phyloP scores from a whole-genome alignment of 2,113 vertebrate species.

The Gasterosteus nipponicus region DNA sequence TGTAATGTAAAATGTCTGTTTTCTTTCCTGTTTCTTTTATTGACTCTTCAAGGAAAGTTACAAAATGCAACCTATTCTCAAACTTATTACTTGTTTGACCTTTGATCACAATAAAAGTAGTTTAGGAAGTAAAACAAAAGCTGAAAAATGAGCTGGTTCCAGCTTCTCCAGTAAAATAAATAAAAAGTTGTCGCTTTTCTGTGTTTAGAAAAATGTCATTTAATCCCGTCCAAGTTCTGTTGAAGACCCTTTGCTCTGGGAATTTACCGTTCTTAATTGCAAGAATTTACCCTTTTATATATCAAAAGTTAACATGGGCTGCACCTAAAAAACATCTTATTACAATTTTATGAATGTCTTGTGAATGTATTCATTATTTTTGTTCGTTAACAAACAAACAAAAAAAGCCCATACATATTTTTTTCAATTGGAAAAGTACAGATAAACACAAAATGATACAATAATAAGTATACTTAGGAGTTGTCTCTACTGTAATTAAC shows the following conservation, averaged over 20 bases:
- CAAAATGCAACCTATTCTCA: background rate
- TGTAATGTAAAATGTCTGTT: too few species aligned
- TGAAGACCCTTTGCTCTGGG: background rate
- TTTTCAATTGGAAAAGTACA: background rate
- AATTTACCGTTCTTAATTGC: background rate
- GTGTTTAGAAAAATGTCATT: background rate
- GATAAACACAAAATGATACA: background rate
- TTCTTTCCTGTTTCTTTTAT: background rate
- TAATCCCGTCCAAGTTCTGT: background rate
- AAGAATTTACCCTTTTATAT: background rate
- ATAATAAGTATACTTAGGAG: too few species aligned
- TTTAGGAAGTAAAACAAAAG: background rate
- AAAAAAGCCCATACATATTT: background rate
- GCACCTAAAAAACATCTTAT: too few species aligned
- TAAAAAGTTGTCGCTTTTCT: background rate
- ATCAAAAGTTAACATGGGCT: background rate
- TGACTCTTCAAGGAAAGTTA: background rate
- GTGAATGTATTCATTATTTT: too few species aligned
- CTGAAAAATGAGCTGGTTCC: background rate
- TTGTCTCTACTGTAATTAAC: background rate
- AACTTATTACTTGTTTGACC: background rate
- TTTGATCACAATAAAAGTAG: background rate
- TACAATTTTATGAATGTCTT: too few species aligned
- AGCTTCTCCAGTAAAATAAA: background rate
- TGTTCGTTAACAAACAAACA: too few species aligned